A percentile compares a stretch with the other conserved stretches of the same genome.
Conservation (phyloP, 2,888 invertebrate species). For the Athrips mouffetella region DNA sequence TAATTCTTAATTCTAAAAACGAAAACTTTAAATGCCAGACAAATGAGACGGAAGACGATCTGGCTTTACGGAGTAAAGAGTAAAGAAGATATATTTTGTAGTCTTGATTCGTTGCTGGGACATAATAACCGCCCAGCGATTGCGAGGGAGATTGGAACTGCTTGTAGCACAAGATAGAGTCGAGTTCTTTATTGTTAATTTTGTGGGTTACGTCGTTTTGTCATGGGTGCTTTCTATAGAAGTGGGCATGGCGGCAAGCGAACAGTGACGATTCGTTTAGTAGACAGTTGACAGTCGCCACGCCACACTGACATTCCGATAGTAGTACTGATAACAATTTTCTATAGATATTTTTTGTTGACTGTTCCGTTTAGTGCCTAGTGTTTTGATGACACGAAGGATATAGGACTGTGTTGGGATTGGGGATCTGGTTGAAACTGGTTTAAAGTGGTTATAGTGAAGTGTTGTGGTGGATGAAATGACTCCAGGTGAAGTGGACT, state of each 20-base stretch:
- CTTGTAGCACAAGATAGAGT: slow-evolving; percentile 20
- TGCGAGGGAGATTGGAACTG: slow-evolving; percentile 24
- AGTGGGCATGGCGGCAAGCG: slow-evolving; percentile 75
- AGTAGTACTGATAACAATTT: slow-evolving; percentile 71
- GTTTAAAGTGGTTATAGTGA: slow-evolving; percentile 42
- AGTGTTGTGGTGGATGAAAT: slow-evolving; percentile 58
- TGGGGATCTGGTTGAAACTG: slow-evolving; percentile 23
- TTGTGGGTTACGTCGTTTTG: slow-evolving; percentile 32
- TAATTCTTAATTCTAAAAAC: slow-evolving; percentile 26
- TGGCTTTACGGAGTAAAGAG: slow-evolving; percentile 40
- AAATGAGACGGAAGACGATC: slow-evolving; percentile 47
- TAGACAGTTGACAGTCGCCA: slow-evolving; percentile 78
- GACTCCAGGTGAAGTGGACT: slow-evolving; percentile 47
- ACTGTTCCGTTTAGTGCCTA: slow-evolving; percentile 43
- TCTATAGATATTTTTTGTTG: slow-evolving; percentile 68
- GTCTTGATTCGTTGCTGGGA: slow-evolving; percentile 21
- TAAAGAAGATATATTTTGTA: slow-evolving; percentile 53
- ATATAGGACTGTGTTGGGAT: slow-evolving; percentile 26
- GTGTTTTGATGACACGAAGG: slow-evolving; percentile 37
- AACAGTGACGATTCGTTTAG: slow-evolving; percentile 76
- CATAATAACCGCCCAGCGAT: slow-evolving; percentile 31
- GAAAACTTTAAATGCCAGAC: slow-evolving; percentile 37
- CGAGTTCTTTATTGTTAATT: slow-evolving; percentile 24
- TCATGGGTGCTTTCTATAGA: slow-evolving; percentile 35
- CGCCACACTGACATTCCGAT: slow-evolving; percentile 77